Conservation (phyloP, 2,113 vertebrate genomes). For the Stercorarius parasiticus region DNA sequence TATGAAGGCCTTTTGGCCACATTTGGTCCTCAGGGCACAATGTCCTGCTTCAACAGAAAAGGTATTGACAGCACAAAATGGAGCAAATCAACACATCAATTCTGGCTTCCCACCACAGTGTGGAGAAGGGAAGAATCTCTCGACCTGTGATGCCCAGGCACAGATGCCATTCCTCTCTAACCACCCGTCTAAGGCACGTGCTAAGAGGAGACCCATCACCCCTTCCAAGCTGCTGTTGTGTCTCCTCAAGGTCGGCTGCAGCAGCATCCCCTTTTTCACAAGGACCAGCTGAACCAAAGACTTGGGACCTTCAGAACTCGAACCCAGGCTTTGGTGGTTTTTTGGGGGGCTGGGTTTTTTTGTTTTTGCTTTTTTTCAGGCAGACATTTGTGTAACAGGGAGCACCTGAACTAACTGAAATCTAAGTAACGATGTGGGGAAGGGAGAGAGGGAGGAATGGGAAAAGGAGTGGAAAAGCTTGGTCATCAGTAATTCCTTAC, state of each 20-base stretch:
- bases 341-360: background rate
- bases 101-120: background rate
- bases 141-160: background rate
- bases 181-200: background rate
- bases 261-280: background rate
- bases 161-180: background rate
- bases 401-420: conserved; percentile 50
- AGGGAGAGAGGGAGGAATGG: background rate
- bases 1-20: background rate
- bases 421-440: background rate
- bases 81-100: background rate
- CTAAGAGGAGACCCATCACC: background rate
- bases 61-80: background rate
- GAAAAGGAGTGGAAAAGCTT: conserved; percentile 7
- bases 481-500: background rate
- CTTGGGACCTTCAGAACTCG: background rate
- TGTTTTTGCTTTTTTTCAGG: background rate
- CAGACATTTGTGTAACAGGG: background rate
- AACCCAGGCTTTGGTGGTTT: background rate
- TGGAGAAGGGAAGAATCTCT: background rate
- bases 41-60: background rate
- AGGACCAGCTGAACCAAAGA: background rate
- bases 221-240: background rate
- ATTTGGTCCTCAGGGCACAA: background rate
- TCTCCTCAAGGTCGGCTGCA: background rate